These are phyloP conservation scores for Dorcus hopei DNA, from an alignment of 2,888 invertebrate genomes.

Conservation along the genomic window DNA sequence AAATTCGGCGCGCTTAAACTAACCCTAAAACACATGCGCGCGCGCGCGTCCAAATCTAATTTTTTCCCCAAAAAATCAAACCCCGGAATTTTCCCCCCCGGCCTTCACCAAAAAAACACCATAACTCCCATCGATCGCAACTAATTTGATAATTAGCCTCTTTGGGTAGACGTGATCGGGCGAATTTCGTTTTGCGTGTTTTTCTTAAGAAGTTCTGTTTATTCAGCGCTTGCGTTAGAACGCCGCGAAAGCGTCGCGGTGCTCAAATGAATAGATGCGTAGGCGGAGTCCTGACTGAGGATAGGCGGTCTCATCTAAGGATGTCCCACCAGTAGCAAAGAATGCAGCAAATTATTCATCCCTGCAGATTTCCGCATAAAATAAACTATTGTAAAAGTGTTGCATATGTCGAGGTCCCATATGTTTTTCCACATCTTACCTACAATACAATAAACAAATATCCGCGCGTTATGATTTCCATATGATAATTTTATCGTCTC, in stretches of 20 bases:
- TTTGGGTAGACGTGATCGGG: no score
- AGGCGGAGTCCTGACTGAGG: constrained; percentile 45
- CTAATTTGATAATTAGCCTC: no score
- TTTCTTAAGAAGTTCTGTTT: constrained; percentile 15
- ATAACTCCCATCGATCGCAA: no score
- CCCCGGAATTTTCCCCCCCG: no score
- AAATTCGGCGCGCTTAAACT: constrained; percentile 1
- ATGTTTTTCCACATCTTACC: constrained; percentile 27
- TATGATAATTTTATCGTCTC: constrained; percentile 8
- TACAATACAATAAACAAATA: constrained; percentile 4
- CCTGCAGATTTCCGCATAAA: constrained; percentile 46
- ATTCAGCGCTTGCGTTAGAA: constrained; percentile 38
- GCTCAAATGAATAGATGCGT: constrained; percentile 45
- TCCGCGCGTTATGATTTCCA: neutral
- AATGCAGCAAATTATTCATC: constrained; percentile 50
- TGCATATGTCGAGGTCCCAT: constrained; percentile 38
- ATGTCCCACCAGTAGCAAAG: constrained; percentile 47
- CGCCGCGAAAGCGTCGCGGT: constrained; percentile 27
- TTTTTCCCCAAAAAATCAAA: neutral
- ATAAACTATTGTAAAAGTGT: constrained; percentile 37
- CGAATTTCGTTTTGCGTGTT: neutral
- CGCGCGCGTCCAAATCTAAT: constrained; percentile 1
- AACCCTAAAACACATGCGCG: neutral
- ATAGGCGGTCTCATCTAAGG: constrained; percentile 46
- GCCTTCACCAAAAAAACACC: no score